These are phyloP conservation scores for Rhadinocentrus ornatus DNA, from an alignment of 2,797 vertebrate species.

Conservation along the genomic window DNA sequence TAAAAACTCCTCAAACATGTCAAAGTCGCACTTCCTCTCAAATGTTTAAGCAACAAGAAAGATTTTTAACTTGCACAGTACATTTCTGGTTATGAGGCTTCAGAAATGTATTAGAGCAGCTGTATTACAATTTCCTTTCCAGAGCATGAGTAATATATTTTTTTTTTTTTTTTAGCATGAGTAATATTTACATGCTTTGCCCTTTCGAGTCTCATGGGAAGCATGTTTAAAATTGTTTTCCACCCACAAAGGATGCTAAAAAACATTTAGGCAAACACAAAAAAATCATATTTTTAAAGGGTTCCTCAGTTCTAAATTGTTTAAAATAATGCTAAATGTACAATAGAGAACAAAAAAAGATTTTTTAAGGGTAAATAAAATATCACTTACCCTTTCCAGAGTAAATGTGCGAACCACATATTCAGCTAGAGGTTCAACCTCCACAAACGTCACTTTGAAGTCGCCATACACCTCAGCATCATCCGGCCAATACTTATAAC, in stretches of 20 bases:
- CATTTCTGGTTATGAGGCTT: background rate
- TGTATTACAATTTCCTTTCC: no score
- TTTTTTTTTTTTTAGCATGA: no score
- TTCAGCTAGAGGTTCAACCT: constrained; percentile 96
- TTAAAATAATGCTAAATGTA: background rate
- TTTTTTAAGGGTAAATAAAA: background rate
- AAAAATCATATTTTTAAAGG: background rate
- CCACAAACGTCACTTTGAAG: constrained; percentile 97
- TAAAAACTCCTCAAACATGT: background rate
- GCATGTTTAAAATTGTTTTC: background rate
- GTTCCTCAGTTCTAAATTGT: background rate
- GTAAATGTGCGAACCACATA: constrained; percentile 98
- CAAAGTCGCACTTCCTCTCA: background rate
- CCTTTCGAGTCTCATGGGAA: background rate
- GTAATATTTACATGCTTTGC: background rate
- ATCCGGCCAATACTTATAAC: constrained; percentile 99
- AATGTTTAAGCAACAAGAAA: background rate
- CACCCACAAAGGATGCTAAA: background rate
- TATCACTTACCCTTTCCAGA: constrained; percentile 91
- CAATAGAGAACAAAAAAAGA: background rate
- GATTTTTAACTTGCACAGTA: background rate
- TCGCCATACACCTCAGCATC: constrained; percentile 98
- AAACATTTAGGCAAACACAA: background rate
- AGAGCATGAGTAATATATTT: background rate
- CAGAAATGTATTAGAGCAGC: background rate